Evolutionary conservation across 2,888 invertebrate species (phyloP).

Genomic region (Zele albiditarsus): DNA sequence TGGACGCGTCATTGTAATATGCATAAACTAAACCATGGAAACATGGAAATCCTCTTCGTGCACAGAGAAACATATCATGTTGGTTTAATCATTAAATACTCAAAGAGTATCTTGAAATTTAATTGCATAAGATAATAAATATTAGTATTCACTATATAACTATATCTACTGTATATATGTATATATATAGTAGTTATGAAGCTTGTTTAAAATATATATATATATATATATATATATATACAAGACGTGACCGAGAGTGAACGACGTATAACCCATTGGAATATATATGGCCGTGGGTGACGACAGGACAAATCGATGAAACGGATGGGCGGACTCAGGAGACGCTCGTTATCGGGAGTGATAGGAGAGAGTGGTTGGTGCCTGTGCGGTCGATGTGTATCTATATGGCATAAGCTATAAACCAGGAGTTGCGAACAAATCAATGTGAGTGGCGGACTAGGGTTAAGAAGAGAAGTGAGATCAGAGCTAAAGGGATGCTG

Average conservation of each 20-base stretch:
- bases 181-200: too few species aligned
- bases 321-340: constrained; percentile 34
- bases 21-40: constrained; percentile 64
- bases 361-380: constrained; percentile 42
- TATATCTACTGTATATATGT: not conserved
- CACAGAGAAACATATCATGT: constrained; percentile 54
- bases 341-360: constrained; percentile 45
- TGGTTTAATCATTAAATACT: constrained; percentile 66
- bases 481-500: constrained; percentile 30
- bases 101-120: constrained; percentile 5
- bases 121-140: constrained; percentile 8
- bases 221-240: not conserved
- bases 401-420: constrained; percentile 57
- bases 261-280: not conserved
- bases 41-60: constrained; percentile 70
- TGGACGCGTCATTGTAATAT: constrained; percentile 69
- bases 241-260: not conserved
- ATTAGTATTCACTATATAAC: not conserved
- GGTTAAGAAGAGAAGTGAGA: constrained; percentile 37
- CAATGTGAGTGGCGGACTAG: constrained; percentile 66
- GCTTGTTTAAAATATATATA: too few species aligned
- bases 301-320: constrained; percentile 29
- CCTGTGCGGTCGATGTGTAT: constrained; percentile 31
- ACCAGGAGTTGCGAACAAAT: constrained; percentile 68
- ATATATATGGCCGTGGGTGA: constrained; percentile 12